Conservation (phyloP, 2,797 vertebrate genomes). For the Onychomys arenicola region DNA sequence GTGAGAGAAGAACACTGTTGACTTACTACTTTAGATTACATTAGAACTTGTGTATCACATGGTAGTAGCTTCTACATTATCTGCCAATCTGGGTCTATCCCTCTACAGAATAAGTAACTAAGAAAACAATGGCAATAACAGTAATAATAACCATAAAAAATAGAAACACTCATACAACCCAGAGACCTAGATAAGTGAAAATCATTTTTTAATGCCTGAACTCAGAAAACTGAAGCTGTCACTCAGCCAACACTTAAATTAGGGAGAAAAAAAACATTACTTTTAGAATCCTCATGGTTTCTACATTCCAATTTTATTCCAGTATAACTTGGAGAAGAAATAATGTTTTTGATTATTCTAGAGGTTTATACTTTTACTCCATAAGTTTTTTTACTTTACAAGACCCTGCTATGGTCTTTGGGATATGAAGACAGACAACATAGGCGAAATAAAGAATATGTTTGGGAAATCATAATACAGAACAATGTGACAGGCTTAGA, state of each 20-base stretch:
- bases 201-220: neutral
- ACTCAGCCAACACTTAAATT: neutral
- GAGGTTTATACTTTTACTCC: neutral
- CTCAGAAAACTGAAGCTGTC: neutral
- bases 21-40: neutral
- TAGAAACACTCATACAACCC: neutral
- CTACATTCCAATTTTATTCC: constrained; percentile 29
- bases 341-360: neutral
- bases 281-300: constrained; percentile 9
- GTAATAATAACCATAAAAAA: neutral
- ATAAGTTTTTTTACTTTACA: neutral
- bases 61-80: neutral
- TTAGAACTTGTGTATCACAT: neutral
- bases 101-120: neutral
- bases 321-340: neutral
- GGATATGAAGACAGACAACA: neutral
- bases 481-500: neutral
- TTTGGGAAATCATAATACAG: neutral
- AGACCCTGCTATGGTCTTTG: neutral
- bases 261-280: neutral
- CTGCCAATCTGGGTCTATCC: neutral
- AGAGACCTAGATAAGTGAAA: neutral
- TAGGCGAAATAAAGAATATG: neutral
- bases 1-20: neutral
- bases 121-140: neutral